phyloP scores from a whole-genome alignment of 2,113 vertebrate species.

The Oryzias curvinotus region DNA sequence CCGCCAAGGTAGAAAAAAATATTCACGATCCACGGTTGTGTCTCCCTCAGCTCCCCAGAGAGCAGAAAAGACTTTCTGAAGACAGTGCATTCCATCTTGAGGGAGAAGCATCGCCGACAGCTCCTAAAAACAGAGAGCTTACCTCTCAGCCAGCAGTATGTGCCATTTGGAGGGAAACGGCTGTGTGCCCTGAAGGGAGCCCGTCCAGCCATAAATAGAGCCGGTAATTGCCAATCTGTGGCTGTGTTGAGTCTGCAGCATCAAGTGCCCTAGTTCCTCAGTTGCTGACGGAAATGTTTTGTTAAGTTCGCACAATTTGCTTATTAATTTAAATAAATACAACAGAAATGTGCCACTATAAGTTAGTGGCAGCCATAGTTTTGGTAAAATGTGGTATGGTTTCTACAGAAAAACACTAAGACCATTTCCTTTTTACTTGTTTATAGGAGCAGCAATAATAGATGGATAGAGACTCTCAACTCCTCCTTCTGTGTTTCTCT shows the following conservation, averaged over 20 bases:
- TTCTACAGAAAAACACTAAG: too few relatives aligned
- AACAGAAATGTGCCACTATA: too few relatives aligned
- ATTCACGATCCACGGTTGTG: constrained; percentile 16
- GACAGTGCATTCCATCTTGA: constrained; percentile 90
- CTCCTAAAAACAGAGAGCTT: constrained; percentile 96
- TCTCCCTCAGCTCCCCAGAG: constrained; percentile 84
- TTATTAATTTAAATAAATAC: too few relatives aligned
- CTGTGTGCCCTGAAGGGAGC: constrained; percentile 96
- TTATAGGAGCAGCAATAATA: too few relatives aligned
- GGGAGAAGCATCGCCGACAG: constrained; percentile 94
- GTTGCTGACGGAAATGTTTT: constrained; percentile 3
- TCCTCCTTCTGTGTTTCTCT: too few relatives aligned
- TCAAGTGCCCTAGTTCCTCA: constrained; percentile 30
- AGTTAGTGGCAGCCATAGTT: too few relatives aligned
- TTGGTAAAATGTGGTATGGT: too few relatives aligned
- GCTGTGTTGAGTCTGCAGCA: constrained; percentile 20
- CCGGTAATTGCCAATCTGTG: constrained; percentile 80
- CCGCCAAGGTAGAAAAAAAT: constrained; percentile 14
- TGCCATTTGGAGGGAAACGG: constrained; percentile 96
- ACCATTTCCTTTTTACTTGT: too few relatives aligned
- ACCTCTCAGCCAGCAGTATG: constrained; percentile 94
- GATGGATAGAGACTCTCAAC: too few relatives aligned
- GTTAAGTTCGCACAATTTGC: too few relatives aligned
- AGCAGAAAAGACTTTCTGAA: constrained; percentile 94
- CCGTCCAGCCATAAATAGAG: constrained; percentile 94